Evolutionary conservation across 2,113 vertebrate genomes (phyloP).

Genomic region (Corythoichthys intestinalis): DNA sequence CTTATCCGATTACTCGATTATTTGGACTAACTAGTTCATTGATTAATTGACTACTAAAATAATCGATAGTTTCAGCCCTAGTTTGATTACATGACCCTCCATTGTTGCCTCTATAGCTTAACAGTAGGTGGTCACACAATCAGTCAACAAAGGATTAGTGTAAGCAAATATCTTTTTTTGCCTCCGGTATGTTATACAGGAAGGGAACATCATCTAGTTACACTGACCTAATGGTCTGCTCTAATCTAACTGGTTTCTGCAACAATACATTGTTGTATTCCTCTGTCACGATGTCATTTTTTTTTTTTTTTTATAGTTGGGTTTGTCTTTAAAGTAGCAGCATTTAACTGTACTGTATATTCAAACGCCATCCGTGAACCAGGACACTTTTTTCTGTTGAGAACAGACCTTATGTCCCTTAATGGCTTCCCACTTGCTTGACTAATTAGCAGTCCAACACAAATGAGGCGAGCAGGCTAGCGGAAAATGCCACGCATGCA

Average conservation of each 20-base stretch:
- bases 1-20: too few relatives aligned
- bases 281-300: not conserved
- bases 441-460: slow-evolving; percentile 47
- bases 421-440: slow-evolving; percentile 57
- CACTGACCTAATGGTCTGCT: slow-evolving; percentile 26
- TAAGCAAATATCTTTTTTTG: slow-evolving; percentile 44
- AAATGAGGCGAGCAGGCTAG: slow-evolving; percentile 34
- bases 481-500: slow-evolving; percentile 30
- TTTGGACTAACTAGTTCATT: too few relatives aligned
- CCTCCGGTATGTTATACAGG: slow-evolving; percentile 31
- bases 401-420: slow-evolving; percentile 44
- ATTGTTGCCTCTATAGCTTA: slow-evolving; percentile 39
- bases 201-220: slow-evolving; percentile 33
- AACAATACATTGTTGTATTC: not conserved
- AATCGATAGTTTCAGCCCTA: too few relatives aligned
- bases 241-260: not conserved
- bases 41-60: too few relatives aligned
- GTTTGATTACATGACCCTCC: slow-evolving; percentile 37
- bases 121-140: slow-evolving; percentile 38
- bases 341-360: not conserved
- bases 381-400: slow-evolving; percentile 10
- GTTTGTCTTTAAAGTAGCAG: not conserved
- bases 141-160: slow-evolving; percentile 54
- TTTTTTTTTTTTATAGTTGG: not conserved
- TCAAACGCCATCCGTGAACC: slow-evolving; percentile 7